A percentile compares a stretch with the other conserved stretches of the same genome.
Evolutionary conservation across 1,140 invertebrate species (phyloP).

Genomic region (Elysia chlorotica): DNA sequence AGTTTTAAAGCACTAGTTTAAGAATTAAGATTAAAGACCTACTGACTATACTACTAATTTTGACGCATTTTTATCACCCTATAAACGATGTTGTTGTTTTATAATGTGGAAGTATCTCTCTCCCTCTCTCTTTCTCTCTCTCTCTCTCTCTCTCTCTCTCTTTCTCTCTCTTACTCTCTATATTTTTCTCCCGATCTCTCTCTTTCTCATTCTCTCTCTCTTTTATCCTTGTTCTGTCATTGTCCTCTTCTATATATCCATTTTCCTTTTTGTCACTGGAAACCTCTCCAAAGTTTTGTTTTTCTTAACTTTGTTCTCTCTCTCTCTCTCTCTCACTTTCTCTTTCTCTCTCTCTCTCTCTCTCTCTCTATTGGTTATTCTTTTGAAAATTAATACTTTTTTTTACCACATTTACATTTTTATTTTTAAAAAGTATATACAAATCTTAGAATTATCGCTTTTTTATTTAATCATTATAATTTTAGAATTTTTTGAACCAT

Average conservation of each 20-base stretch:
- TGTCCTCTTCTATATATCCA: neutral
- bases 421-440: neutral
- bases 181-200: neutral
- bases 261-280: neutral
- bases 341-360: neutral
- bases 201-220: conserved; percentile 1
- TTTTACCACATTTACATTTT: conserved; percentile 34
- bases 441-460: no score
- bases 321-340: neutral
- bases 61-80: no score
- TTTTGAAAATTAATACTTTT: conserved; percentile 30
- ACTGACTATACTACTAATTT: no score
- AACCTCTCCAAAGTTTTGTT: neutral
- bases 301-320: neutral
- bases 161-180: conserved; percentile 12
- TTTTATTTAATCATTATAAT: no score
- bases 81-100: no score
- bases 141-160: conserved; percentile 15
- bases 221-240: neutral
- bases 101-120: no score
- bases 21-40: no score
- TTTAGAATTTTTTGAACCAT: no score
- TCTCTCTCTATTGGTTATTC: neutral
- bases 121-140: conserved; percentile 20
- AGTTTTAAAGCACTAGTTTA: no score